A percentile compares a stretch with the other conserved stretches of the same genome.
phyloP scores from a whole-genome alignment of 2,888 invertebrate species.

The Phyllotreta cruciferae region DNA sequence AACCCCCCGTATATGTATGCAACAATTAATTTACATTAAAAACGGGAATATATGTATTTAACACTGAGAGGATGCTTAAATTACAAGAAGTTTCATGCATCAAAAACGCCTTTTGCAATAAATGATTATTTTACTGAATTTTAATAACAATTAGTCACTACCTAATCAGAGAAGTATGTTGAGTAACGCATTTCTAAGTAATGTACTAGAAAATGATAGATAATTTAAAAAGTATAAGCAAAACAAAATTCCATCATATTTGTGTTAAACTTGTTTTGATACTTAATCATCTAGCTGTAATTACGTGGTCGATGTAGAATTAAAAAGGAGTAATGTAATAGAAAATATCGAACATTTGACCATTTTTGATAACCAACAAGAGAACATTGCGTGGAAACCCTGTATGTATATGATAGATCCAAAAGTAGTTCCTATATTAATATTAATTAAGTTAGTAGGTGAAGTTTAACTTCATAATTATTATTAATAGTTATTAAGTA shows the following conservation, averaged over 20 bases:
- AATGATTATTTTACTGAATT: slow-evolving; percentile 2
- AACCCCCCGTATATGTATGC: slow-evolving; percentile 10
- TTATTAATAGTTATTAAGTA: slow-evolving; percentile 26
- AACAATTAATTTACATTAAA: slow-evolving; percentile 25
- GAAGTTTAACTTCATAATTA: slow-evolving; percentile 25
- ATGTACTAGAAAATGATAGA: slow-evolving; percentile 8
- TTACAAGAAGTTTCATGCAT: too few species aligned
- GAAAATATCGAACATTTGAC: too few species aligned
- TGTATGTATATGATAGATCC: background rate
- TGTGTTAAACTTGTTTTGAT: slow-evolving; percentile 7
- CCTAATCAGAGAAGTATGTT: slow-evolving; percentile 9
- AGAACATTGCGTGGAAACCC: too few species aligned
- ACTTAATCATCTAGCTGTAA: slow-evolving; percentile 1
- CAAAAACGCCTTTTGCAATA: background rate
- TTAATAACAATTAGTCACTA: slow-evolving; percentile 11
- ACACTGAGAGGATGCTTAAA: too few species aligned
- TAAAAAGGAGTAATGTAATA: background rate
- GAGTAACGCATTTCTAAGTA: slow-evolving; percentile 10
- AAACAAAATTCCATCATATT: slow-evolving; percentile 12
- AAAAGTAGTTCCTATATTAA: slow-evolving; percentile 23
- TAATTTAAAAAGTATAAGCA: slow-evolving; percentile 11
- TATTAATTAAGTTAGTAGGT: slow-evolving; percentile 24
- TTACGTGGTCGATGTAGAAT: slow-evolving; percentile 2
- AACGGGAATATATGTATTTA: background rate
- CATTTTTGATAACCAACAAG: too few species aligned